Percentiles rank a stretch among this genome's conserved stretches.
Conservation (phyloP, 2,888 invertebrate genomes). For the Strigamia transsilvanica region DNA sequence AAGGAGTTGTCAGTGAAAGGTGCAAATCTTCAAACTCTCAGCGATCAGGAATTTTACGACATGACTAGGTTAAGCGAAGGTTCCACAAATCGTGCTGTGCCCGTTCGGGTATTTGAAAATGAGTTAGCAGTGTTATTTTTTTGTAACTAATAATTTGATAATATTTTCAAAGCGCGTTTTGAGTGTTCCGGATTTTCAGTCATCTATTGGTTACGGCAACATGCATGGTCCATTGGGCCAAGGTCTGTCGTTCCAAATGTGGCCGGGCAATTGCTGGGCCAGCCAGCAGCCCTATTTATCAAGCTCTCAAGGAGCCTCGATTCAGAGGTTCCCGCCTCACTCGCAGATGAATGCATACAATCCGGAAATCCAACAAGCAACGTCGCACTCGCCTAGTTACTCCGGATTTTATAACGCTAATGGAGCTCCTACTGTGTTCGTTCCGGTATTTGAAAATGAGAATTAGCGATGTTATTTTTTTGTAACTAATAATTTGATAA, state of each 20-base stretch:
- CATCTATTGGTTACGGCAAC: conserved; percentile 72
- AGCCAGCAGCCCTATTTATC: conserved; percentile 68
- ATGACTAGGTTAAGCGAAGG: conserved; percentile 86
- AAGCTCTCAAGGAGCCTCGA: conserved; percentile 69
- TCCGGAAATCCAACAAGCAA: conserved; percentile 59
- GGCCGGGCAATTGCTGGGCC: conserved; percentile 61
- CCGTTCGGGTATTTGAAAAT: conserved; percentile 71
- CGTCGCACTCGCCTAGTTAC: conserved; percentile 62
- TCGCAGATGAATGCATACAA: conserved; percentile 56
- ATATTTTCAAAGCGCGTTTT: conserved; percentile 64
- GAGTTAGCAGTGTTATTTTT: conserved; percentile 26
- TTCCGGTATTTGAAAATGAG: conserved; percentile 68
- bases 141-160: not conserved
- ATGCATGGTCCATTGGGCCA: conserved; percentile 63
- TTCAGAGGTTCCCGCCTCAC: conserved; percentile 58
- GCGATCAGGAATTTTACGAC: conserved; percentile 67
- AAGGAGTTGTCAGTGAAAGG: conserved; percentile 39
- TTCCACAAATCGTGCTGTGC: conserved; percentile 88
- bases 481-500: not conserved
- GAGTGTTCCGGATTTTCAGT: conserved; percentile 69
- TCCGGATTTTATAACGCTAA: conserved; percentile 72
- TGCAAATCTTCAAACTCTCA: not conserved
- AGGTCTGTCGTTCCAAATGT: conserved; percentile 62
- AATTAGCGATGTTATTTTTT: too few species aligned
- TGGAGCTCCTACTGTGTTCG: conserved; percentile 88